phyloP scores from a whole-genome alignment of 2,113 vertebrate genomes.

The Laterallus jamaicensis region DNA sequence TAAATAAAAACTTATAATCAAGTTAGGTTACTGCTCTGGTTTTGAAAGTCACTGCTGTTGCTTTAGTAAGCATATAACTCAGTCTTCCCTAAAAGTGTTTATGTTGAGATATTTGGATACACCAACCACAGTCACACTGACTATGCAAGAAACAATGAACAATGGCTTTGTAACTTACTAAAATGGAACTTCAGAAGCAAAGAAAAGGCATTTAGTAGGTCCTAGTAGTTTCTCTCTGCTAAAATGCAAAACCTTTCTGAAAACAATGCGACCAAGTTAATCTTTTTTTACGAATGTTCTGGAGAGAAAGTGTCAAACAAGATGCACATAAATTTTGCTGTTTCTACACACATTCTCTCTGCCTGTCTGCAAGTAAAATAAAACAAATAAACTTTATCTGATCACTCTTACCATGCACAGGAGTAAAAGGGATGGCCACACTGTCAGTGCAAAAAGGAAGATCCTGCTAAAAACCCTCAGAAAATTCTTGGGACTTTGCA shows the following conservation, averaged over 20 bases:
- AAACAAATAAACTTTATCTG: neutral
- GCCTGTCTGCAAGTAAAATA: neutral
- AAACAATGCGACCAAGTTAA: neutral
- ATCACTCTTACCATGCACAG: neutral
- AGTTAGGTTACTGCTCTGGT: neutral
- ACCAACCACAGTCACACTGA: neutral
- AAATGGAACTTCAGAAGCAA: neutral
- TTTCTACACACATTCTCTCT: neutral
- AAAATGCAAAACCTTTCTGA: neutral
- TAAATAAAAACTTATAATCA: neutral
- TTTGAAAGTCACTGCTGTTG: neutral
- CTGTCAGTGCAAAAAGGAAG: neutral
- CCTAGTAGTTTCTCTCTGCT: neutral
- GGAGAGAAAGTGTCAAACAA: neutral
- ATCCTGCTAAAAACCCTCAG: neutral
- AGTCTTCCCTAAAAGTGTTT: neutral
- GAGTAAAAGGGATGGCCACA: neutral
- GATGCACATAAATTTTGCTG: neutral
- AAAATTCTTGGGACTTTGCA: neutral
- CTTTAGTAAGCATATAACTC: slow-evolving; percentile 7
- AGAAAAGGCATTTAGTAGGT: neutral
- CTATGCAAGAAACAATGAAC: neutral
- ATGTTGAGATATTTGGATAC: neutral
- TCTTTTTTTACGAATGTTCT: neutral
- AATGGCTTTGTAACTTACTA: neutral